These are phyloP conservation scores for Phoenicopterus ruber DNA, from an alignment of 2,113 vertebrate species.

Conservation along the genomic window DNA sequence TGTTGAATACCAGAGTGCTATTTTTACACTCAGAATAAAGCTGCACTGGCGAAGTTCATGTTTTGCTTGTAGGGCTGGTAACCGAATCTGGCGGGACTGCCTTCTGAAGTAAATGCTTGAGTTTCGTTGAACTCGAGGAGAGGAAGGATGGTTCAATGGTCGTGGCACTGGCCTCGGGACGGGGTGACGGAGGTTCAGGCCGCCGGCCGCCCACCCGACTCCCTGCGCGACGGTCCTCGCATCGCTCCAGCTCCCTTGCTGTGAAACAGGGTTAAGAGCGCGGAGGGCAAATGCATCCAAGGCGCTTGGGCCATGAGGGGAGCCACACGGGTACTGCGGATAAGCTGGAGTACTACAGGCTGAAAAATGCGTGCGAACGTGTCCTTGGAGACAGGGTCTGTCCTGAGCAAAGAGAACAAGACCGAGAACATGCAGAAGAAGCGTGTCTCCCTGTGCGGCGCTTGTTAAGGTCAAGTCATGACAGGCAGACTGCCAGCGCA, in stretches of 20 bases:
- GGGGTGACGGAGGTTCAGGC: background rate
- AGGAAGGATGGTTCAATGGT: background rate
- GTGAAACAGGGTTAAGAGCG: background rate
- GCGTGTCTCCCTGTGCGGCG: rapidly evolving
- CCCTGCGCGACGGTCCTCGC: background rate
- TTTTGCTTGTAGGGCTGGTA: background rate
- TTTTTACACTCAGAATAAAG: background rate
- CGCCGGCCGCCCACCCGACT: rapidly evolving
- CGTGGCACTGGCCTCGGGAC: rapidly evolving
- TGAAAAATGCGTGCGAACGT: background rate
- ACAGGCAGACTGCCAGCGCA: background rate
- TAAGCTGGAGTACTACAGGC: background rate
- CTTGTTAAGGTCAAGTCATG: background rate
- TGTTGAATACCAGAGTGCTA: background rate
- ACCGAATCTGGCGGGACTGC: background rate
- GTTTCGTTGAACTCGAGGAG: background rate
- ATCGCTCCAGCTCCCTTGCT: rapidly evolving
- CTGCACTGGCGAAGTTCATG: background rate
- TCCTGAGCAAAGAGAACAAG: background rate
- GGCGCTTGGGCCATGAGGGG: background rate
- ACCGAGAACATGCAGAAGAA: background rate
- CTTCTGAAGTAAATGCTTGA: background rate
- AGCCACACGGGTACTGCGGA: background rate
- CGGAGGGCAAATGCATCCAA: rapidly evolving
- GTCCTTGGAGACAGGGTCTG: background rate